phyloP scores from a whole-genome alignment of 2,888 invertebrate genomes.

The Strigamia transsilvanica region DNA sequence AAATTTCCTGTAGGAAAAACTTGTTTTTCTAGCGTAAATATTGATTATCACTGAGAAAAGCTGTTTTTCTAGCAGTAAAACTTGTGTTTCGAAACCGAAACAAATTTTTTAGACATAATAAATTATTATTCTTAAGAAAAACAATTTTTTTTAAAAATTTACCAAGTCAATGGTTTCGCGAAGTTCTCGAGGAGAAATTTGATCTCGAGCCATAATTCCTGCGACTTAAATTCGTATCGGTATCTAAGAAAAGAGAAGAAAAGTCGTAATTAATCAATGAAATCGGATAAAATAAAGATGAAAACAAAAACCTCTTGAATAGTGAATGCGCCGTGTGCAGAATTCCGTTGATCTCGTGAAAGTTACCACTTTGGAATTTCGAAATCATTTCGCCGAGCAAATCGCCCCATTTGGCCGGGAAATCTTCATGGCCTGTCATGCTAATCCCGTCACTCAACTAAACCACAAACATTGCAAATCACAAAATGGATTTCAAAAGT shows the following conservation, averaged over 20 bases:
- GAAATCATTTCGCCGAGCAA: conserved; percentile 92
- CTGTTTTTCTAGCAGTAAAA: too few relatives aligned
- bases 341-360: conserved; percentile 93
- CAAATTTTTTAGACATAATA: too few relatives aligned
- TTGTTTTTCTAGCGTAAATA: too few relatives aligned
- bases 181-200: conserved; percentile 94
- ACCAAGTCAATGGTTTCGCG: conserved; percentile 91
- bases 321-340: conserved; percentile 94
- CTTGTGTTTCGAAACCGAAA: too few relatives aligned
- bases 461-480: too few relatives aligned
- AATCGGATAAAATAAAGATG: too few relatives aligned
- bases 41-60: too few relatives aligned
- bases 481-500: not conserved
- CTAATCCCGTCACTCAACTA: conserved; percentile 90
- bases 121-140: too few relatives aligned
- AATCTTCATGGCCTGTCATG: conserved; percentile 95
- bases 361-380: conserved; percentile 87
- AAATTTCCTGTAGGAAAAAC: too few relatives aligned
- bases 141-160: too few relatives aligned
- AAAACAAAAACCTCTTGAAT: conserved; percentile 82
- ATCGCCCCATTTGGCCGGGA: conserved; percentile 95
- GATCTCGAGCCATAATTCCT: conserved; percentile 94
- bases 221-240: conserved; percentile 93
- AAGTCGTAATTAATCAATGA: not conserved
- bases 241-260: conserved; percentile 68